Evolutionary conservation across 2,113 vertebrate genomes (phyloP).

Genomic region (Antechinus flavipes): DNA sequence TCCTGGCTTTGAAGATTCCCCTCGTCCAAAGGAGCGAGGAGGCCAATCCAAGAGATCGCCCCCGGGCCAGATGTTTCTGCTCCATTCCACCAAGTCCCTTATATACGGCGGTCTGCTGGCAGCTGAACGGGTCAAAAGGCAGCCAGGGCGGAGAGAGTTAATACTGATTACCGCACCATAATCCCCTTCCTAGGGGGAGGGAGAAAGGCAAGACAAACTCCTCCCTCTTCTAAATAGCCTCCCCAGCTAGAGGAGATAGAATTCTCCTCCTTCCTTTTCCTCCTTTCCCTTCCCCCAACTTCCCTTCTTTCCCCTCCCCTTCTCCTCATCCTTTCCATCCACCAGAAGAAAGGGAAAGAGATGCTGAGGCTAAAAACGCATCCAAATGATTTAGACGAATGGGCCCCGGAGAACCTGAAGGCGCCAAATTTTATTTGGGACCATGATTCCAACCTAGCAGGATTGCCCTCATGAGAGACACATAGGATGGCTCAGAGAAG

Average conservation of each 20-base stretch:
- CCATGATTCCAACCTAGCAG: not conserved
- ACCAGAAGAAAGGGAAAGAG: not conserved
- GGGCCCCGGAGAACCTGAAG: not conserved
- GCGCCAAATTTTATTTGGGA: not conserved
- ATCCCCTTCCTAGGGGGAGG: constrained; percentile 50
- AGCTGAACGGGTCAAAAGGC: not conserved
- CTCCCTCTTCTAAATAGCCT: constrained; percentile 54
- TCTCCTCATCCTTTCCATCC: not conserved
- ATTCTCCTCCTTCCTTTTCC: not conserved
- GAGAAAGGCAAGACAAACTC: constrained; percentile 58
- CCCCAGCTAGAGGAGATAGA: not conserved
- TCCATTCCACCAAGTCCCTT: not conserved
- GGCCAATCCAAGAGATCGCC: not conserved
- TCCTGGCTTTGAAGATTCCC: not conserved
- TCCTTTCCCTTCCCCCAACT: not conserved
- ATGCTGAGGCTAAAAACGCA: not conserved
- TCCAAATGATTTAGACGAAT: not conserved
- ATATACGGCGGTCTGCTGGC: constrained; percentile 4
- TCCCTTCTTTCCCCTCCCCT: not conserved
- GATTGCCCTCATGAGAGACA: not conserved
- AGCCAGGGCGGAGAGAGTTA: constrained; percentile 70
- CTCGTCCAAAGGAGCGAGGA: not conserved
- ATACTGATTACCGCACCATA: constrained; percentile 63
- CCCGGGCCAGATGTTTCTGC: not conserved
- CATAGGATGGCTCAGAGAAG: not conserved